Evolutionary conservation across 1,140 invertebrate genomes (phyloP).

Genomic region (Sycophaga agraensis): DNA sequence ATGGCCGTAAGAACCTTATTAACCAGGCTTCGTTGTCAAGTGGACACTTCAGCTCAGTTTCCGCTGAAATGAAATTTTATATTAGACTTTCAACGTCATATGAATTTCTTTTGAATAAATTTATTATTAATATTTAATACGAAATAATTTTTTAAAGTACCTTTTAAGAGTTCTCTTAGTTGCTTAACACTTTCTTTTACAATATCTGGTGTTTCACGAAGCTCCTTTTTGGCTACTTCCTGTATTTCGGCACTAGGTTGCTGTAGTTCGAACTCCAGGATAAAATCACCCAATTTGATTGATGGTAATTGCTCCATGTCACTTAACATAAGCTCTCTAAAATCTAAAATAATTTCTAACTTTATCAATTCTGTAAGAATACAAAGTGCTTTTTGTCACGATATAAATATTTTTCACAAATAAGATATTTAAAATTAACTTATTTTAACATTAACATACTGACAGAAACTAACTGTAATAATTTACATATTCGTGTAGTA

Average conservation of each 20-base stretch:
- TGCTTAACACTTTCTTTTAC: conserved; percentile 64
- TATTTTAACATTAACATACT: too few species aligned
- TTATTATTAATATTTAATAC: not conserved
- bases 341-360: too few species aligned
- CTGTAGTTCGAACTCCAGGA: conserved; percentile 69
- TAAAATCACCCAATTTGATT: conserved; percentile 68
- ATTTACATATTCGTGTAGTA: too few species aligned
- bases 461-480: too few species aligned
- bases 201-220: conserved; percentile 71
- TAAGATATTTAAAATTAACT: too few species aligned
- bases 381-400: too few species aligned
- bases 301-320: conserved; percentile 66
- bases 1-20: conserved; percentile 73
- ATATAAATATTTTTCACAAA: too few species aligned
- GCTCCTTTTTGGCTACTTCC: conserved; percentile 72
- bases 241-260: conserved; percentile 62
- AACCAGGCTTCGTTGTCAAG: conserved; percentile 73
- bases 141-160: conserved; percentile 54
- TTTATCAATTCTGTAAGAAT: too few species aligned
- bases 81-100: not conserved
- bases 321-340: conserved; percentile 66
- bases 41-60: conserved; percentile 69
- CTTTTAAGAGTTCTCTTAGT: conserved; percentile 67
- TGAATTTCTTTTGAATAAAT: not conserved
- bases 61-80: conserved; percentile 58